phyloP scores from a whole-genome alignment of 1,140 invertebrate species.

The Monomorium pharaonis region DNA sequence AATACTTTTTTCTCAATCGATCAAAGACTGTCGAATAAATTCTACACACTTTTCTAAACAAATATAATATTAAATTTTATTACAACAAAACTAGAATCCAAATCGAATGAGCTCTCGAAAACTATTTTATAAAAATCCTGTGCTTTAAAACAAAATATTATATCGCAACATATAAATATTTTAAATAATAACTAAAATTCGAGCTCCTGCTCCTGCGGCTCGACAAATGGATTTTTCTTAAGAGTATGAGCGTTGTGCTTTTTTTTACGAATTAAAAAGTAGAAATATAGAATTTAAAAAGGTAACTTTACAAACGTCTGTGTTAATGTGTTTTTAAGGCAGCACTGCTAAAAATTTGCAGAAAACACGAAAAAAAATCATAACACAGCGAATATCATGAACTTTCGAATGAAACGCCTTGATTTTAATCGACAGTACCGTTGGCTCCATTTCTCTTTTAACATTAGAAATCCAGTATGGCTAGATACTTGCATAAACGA shows the following conservation, averaged over 20 bases:
- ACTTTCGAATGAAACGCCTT: background rate
- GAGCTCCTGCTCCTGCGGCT: background rate
- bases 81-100: background rate
- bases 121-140: background rate
- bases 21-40: background rate
- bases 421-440: background rate
- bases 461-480: conserved; percentile 14
- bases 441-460: background rate
- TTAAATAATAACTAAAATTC: background rate
- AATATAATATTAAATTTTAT: background rate
- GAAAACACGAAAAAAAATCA: background rate
- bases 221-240: background rate
- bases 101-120: background rate
- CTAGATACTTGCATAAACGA: background rate
- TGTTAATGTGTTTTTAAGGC: background rate
- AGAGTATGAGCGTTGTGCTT: background rate
- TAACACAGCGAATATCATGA: background rate
- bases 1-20: background rate
- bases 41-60: background rate
- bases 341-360: background rate
- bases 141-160: background rate
- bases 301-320: too few species aligned
- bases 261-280: too few species aligned
- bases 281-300: background rate
- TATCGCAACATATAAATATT: background rate